Evolutionary conservation across 2,888 invertebrate species (phyloP).

Genomic region (Napeogenes sylphis): DNA sequence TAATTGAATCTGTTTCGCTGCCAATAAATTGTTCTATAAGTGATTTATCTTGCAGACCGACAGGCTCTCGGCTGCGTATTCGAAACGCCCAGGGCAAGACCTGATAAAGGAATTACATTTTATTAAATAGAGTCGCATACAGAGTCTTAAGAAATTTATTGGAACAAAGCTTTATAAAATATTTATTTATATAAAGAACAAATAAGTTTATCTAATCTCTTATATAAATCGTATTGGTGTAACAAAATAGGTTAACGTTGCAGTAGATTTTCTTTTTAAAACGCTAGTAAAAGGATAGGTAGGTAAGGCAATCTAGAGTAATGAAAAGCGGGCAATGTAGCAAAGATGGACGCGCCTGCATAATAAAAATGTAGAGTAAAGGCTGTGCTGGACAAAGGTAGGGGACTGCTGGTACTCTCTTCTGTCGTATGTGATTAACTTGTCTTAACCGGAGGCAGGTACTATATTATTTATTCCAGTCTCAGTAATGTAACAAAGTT

Average conservation of each 20-base stretch:
- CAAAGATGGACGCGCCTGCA: background rate
- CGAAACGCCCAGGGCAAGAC: conserved; percentile 26
- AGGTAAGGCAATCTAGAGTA: background rate
- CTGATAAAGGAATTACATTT: conserved; percentile 26
- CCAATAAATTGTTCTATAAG: conserved; percentile 45
- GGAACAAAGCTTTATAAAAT: background rate
- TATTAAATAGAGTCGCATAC: conserved; percentile 9
- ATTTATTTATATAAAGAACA: background rate
- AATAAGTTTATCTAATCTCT: too few species aligned
- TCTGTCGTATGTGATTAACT: background rate
- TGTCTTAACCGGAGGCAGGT: background rate
- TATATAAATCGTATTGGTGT: too few species aligned
- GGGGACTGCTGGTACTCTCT: background rate
- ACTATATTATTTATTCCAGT: background rate
- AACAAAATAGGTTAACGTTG: too few species aligned
- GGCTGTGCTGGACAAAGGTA: conserved; percentile 17
- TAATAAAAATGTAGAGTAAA: conserved; percentile 3
- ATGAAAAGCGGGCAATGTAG: background rate
- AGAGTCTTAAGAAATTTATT: background rate
- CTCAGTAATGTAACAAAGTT: background rate
- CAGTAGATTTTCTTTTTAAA: background rate
- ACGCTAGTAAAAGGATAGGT: background rate
- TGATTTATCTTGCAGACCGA: conserved; percentile 42
- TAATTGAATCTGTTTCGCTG: conserved; percentile 45
- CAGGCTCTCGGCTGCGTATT: conserved; percentile 37